Base-by-base conservation (phyloP, 2,888 invertebrate genomes). In the Microchrysa polita region DNA sequence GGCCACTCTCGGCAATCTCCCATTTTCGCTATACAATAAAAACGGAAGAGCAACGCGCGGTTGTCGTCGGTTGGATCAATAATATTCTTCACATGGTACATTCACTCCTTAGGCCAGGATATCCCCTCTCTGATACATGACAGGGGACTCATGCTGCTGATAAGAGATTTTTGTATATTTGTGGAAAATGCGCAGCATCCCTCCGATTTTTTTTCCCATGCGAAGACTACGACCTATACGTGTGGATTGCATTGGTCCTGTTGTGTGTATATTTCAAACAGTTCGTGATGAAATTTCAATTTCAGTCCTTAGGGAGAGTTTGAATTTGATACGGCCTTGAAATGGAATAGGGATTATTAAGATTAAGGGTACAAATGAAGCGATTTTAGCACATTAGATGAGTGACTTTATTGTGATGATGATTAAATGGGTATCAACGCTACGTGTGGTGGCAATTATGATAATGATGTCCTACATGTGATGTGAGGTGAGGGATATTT, bases 1-100 rank as follows among this genome's bases (percentile, higher is more conserved):
- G 55, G 52, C 40, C 12, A 5, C 40, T 48, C 22, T n/a, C 44
- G 14, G 59, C n/a, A n/a, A 14, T 14, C 27, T 9, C 23, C n/a
- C n/a, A 7, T 23, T 18, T 57, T 22, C 27, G 27, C 55, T 52
- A 22, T n/a, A n/a, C n/a, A n/a, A 16, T 16, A 55, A n/a, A n/a
- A 12, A n/a, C 4, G 48, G 48, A 34, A 34, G 27, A 34, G 4
- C 4, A 34, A 2, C 27, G 27, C 12, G 48, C 12, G 48, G 16
- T n/a, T 12, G 48, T 48, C 27, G n/a, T 53, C 67, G 69, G n/a
- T 53, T 53, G 69, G 69, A 69, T 69, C 69, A 69, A 69, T 69
- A 69, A 69, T 55, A 69, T 69, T 55, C 23, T 67, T 67, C 69
- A 55, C 55, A 55, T 42, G 55, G 69, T 67, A n/a, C 55, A 27